Conservation (phyloP, 1,140 invertebrate species). For the Drosophila nigromelanica region DNA sequence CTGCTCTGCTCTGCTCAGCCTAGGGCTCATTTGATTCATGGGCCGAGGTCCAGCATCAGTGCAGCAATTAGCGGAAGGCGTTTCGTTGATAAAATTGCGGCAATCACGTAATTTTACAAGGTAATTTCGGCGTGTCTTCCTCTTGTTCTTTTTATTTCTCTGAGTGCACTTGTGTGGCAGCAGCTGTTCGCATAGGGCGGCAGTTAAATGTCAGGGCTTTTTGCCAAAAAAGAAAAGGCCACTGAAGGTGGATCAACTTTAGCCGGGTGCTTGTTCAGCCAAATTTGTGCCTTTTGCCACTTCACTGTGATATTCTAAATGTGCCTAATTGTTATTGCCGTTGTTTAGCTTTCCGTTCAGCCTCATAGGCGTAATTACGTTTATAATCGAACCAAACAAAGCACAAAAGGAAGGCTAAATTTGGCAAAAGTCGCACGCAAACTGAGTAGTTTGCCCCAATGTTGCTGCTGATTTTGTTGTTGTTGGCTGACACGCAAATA, state of each 20-base stretch:
- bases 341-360: slow-evolving; percentile 41
- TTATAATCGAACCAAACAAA: slow-evolving; percentile 57
- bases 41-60: slow-evolving; percentile 28
- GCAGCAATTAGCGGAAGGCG: slow-evolving; percentile 56
- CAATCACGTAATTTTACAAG: slow-evolving; percentile 70
- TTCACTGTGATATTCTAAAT: slow-evolving; percentile 48
- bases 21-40: slow-evolving; percentile 54
- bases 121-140: slow-evolving; percentile 48
- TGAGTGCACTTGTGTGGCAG: slow-evolving; percentile 8
- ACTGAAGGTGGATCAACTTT: slow-evolving; percentile 59
- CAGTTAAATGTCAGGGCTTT: slow-evolving; percentile 59
- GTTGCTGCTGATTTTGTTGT: slow-evolving; percentile 9
- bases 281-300: slow-evolving; percentile 14
- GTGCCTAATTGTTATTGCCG: slow-evolving; percentile 45
- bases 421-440: slow-evolving; percentile 64
- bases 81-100: slow-evolving; percentile 66
- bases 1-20: not conserved
- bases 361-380: slow-evolving; percentile 56
- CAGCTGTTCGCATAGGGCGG: not conserved
- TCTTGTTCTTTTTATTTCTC: not conserved
- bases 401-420: slow-evolving; percentile 50
- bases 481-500: slow-evolving; percentile 44
- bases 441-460: slow-evolving; percentile 43
- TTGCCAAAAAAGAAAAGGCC: slow-evolving; percentile 56
- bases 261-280: slow-evolving; percentile 10